These are phyloP conservation scores for Pemphigus obesinymphae DNA, from an alignment of 1,140 invertebrate genomes.

Conservation along the genomic window DNA sequence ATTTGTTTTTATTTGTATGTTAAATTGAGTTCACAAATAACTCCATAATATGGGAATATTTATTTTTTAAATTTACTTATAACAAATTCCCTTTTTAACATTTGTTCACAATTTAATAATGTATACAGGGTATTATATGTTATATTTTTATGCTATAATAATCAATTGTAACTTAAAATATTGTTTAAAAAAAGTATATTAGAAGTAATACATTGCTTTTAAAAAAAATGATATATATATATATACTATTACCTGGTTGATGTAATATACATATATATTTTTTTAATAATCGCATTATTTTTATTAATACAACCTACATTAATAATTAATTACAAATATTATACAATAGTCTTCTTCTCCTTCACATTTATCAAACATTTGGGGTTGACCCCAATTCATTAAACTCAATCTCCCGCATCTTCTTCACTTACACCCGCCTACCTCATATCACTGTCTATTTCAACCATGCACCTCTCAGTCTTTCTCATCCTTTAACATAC, in stretches of 20 bases:
- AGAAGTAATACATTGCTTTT: slow-evolving; percentile 2
- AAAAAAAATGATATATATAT: neutral
- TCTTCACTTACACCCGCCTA: too few species aligned
- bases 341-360: too few species aligned
- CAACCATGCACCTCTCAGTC: too few species aligned
- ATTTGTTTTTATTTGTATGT: neutral
- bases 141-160: neutral
- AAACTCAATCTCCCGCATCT: too few species aligned
- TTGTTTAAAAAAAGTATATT: neutral
- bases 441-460: too few species aligned
- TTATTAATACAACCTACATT: too few species aligned
- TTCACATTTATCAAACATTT: too few species aligned
- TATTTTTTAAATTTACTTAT: neutral
- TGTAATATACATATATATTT: slow-evolving; percentile 4
- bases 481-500: too few species aligned
- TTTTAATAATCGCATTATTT: neutral
- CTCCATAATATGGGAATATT: neutral
- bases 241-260: neutral
- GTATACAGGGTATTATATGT: slow-evolving; percentile 18
- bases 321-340: too few species aligned
- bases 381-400: too few species aligned
- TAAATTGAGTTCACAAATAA: neutral
- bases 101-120: slow-evolving; percentile 15
- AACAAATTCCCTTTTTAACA: neutral
- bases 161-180: neutral